Percentiles rank a stretch among this genome's conserved stretches.
Evolutionary conservation across 2,888 invertebrate species (phyloP).

Genomic region (Encarsia formosa): DNA sequence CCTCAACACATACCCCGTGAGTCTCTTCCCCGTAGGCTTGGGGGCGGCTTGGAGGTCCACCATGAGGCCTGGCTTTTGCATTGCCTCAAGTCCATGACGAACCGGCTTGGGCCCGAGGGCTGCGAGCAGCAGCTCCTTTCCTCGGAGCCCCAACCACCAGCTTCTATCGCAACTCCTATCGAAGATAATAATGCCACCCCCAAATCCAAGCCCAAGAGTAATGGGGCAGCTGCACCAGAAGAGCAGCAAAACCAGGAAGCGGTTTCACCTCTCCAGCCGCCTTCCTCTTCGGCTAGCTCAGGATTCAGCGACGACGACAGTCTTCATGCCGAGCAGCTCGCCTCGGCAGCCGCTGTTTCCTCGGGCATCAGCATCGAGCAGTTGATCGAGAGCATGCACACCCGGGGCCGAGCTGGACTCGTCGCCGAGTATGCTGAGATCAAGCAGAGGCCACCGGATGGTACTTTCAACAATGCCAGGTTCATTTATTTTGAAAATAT

Average conservation of each 20-base stretch:
- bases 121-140: slow-evolving; percentile 36
- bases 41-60: slow-evolving; percentile 81
- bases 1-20: slow-evolving; percentile 84
- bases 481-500: slow-evolving; percentile 41
- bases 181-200: not conserved
- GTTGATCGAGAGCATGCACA: slow-evolving; percentile 71
- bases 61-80: slow-evolving; percentile 84
- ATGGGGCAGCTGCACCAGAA: not conserved
- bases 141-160: not conserved
- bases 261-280: slow-evolving; percentile 58
- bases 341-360: slow-evolving; percentile 41
- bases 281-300: slow-evolving; percentile 71
- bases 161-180: not conserved
- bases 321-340: slow-evolving; percentile 64
- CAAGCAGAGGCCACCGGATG: slow-evolving; percentile 75
- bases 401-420: slow-evolving; percentile 76
- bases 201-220: slow-evolving; percentile 4
- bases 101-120: slow-evolving; percentile 58
- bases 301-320: slow-evolving; percentile 90
- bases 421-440: slow-evolving; percentile 86
- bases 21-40: slow-evolving; percentile 83
- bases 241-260: slow-evolving; percentile 46
- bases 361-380: slow-evolving; percentile 68
- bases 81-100: slow-evolving; percentile 80
- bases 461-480: slow-evolving; percentile 86